phyloP scores from a whole-genome alignment of 2,113 vertebrate genomes.

The Natator depressus region DNA sequence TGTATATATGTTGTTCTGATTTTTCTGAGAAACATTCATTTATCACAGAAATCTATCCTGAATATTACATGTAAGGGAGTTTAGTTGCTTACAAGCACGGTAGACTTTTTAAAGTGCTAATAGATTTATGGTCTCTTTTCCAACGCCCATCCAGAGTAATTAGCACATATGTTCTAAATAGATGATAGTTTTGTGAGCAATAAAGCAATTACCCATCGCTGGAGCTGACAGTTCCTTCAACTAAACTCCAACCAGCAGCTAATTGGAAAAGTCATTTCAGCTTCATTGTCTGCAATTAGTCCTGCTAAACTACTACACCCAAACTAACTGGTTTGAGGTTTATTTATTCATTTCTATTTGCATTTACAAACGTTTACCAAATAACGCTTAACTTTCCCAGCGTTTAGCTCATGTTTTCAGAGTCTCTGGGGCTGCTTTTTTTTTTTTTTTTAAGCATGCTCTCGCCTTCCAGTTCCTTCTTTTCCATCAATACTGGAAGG shows the following conservation, averaged over 20 bases:
- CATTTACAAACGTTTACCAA: constrained; percentile 57
- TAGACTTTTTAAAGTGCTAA: constrained; percentile 87
- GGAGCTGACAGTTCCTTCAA: constrained; percentile 91
- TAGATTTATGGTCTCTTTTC: constrained; percentile 94
- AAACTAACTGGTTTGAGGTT: constrained; percentile 82
- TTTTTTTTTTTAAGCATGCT: neutral
- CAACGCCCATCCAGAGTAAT: constrained; percentile 91
- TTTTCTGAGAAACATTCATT: neutral
- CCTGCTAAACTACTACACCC: constrained; percentile 83
- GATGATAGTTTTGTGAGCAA: constrained; percentile 96
- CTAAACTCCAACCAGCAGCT: constrained; percentile 92
- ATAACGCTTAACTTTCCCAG: constrained; percentile 34
- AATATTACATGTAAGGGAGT: neutral
- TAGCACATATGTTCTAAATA: constrained; percentile 96
- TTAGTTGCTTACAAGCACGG: constrained; percentile 72
- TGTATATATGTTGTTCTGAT: neutral
- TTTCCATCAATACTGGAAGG: neutral
- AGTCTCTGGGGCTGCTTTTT: neutral
- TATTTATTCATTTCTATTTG: constrained; percentile 80
- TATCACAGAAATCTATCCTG: neutral
- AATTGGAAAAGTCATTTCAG: constrained; percentile 92
- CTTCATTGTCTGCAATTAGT: constrained; percentile 91
- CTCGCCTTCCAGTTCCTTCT: neutral
- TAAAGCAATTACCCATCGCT: constrained; percentile 96
- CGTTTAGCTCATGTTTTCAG: neutral